Evolutionary conservation across 2,888 invertebrate genomes (phyloP), one percentile per base, ranked within the genome.

Genomic region (Chymomyza fuscimana): DNA sequence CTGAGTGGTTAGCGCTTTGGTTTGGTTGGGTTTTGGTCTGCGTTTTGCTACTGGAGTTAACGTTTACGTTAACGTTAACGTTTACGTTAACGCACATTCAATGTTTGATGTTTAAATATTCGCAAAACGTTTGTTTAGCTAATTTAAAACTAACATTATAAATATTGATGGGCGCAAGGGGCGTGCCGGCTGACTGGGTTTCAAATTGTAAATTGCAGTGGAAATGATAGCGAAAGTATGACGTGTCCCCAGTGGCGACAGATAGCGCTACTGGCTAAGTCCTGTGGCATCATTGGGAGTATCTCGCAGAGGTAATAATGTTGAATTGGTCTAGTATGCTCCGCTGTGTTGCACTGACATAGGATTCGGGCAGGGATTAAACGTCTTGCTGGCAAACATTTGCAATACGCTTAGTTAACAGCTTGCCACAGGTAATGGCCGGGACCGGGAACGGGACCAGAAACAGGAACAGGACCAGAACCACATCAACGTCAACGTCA

Each of bases 401-500:
- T 87, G 79, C 83, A 77, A 72, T 86, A 73, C 77, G 88, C 86
- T 87, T 87, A 86, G 87, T 87, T 87, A 87, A 87, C 83, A 83
- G 87, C 87, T 79, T 86, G 87, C 82, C 80, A 82, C 86, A 87
- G 82, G 86, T 87, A 80, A 80, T 77, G 68, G 77, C 32, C 59
- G 64, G 60, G 72, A 54, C 16, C 10, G 7, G 16, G 52, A 5
- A n/a, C 32, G 64, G 54, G 73, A 54, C 52, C 10, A 19, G 16
- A 5, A 19, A 4, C 40, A 46, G 40, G 12, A 66, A 68, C 40
- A 46, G 40, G 12, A 12, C 40, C 12, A 46, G 40, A 12, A 12
- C 40, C 40, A 46, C 40, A 46, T 46, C 40, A 15, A 46, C 40
- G 40, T 12, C 40, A 46, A 46, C 40, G 1, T 3, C 40, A 46